Evolutionary conservation across 2,113 vertebrate genomes (phyloP).

Genomic region (Chitala chitala): DNA sequence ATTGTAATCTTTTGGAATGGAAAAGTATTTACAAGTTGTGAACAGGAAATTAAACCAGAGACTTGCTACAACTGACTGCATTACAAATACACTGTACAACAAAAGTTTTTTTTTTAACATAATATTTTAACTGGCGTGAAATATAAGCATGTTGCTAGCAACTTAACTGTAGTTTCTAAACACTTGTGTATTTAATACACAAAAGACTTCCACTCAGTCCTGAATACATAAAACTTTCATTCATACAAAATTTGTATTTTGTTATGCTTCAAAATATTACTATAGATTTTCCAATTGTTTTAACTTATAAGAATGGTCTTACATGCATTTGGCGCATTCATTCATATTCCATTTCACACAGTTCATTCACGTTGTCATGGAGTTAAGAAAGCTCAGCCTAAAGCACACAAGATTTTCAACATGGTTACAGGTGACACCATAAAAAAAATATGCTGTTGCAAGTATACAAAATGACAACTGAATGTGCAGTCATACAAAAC

Average conservation of each 20-base stretch:
- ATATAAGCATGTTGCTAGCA: slow-evolving; percentile 44
- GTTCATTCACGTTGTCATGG: slow-evolving; percentile 31
- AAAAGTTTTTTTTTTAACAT: slow-evolving; percentile 46
- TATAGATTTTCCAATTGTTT: slow-evolving; percentile 43
- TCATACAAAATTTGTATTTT: slow-evolving; percentile 63
- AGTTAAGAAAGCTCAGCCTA: neutral
- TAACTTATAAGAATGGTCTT: slow-evolving; percentile 45
- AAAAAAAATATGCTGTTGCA: neutral
- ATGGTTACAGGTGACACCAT: neutral
- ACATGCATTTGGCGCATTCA: slow-evolving; percentile 60
- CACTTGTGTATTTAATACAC: slow-evolving; percentile 49
- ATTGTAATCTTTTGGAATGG: slow-evolving; percentile 68
- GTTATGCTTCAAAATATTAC: slow-evolving; percentile 46
- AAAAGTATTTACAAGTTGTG: slow-evolving; percentile 48
- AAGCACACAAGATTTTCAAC: neutral
- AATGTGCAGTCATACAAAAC: neutral
- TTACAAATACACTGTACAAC: slow-evolving; percentile 49
- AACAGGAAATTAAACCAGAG: slow-evolving; percentile 45
- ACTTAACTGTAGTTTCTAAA: slow-evolving; percentile 40
- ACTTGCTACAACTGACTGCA: slow-evolving; percentile 48
- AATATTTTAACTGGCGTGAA: slow-evolving; percentile 39
- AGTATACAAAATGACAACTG: neutral
- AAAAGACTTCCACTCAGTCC: slow-evolving; percentile 50
- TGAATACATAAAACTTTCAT: slow-evolving; percentile 59
- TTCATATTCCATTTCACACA: slow-evolving; percentile 34